A percentile compares a stretch with the other conserved stretches of the same genome.
These are phyloP conservation scores for Zapornia atra DNA, from an alignment of 2,113 vertebrate species.

Conservation along the genomic window DNA sequence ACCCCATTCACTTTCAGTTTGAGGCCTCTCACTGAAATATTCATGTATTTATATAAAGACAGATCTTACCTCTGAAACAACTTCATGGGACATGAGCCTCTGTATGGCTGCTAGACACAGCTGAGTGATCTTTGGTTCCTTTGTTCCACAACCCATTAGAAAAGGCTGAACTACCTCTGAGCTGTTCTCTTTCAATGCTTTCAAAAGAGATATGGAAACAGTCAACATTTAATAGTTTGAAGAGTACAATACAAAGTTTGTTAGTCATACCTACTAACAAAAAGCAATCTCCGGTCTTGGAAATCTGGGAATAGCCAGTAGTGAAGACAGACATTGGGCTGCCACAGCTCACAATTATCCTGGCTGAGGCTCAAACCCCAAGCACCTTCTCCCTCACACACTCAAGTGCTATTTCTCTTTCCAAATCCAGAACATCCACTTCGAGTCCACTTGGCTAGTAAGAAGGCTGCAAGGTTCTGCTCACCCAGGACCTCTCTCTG, in stretches of 20 bases:
- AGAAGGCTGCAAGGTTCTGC: background rate
- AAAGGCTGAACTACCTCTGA: slow-evolving; percentile 98
- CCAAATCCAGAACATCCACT: background rate
- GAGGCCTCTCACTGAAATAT: background rate
- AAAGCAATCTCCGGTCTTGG: background rate
- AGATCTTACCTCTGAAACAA: slow-evolving; percentile 93
- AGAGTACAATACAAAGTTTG: background rate
- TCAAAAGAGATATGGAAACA: slow-evolving; percentile 58
- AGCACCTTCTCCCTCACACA: background rate
- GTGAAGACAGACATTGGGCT: background rate
- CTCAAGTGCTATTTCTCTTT: background rate
- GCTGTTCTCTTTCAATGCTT: slow-evolving; percentile 97
- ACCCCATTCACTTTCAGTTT: background rate
- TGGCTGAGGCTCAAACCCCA: background rate
- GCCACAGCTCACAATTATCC: background rate
- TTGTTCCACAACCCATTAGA: slow-evolving; percentile 98
- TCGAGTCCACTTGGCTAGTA: background rate
- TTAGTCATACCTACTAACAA: background rate
- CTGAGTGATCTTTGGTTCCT: slow-evolving; percentile 98
- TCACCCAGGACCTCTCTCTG: background rate
- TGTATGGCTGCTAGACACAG: slow-evolving; percentile 96
- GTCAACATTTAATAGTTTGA: background rate
- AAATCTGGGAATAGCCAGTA: background rate
- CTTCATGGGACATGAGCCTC: slow-evolving; percentile 98
- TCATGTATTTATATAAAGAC: background rate